A percentile compares a stretch with the other conserved stretches of the same genome.
Evolutionary conservation across 2,113 vertebrate species (phyloP).

Genomic region (Neofelis nebulosa): DNA sequence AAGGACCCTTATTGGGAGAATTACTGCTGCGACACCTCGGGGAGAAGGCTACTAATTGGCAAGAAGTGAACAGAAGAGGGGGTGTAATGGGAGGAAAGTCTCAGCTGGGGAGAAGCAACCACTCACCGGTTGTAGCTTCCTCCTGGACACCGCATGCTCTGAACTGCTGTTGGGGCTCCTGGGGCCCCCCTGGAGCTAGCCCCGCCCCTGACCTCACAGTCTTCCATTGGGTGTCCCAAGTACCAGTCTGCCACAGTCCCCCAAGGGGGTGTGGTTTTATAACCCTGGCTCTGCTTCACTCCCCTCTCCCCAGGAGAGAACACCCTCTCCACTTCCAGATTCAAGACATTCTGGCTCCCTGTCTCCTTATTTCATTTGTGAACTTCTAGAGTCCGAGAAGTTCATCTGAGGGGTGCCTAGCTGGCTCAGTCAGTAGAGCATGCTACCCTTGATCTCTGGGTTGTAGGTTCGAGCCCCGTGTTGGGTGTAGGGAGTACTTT

Average conservation of each 20-base stretch:
- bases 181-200: not conserved
- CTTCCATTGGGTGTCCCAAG: slow-evolving; percentile 66
- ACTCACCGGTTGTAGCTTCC: slow-evolving; percentile 70
- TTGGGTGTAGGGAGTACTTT: not conserved
- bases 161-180: slow-evolving; percentile 55
- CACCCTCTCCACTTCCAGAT: not conserved
- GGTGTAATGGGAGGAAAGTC: not conserved
- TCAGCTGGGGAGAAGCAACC: slow-evolving; percentile 7
- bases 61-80: slow-evolving; percentile 6
- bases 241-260: slow-evolving; percentile 46
- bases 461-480: not conserved
- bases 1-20: not conserved
- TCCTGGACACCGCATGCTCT: slow-evolving; percentile 69
- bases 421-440: not conserved
- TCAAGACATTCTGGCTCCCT: not conserved
- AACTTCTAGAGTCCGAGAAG: slow-evolving; percentile 14
- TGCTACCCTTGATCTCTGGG: not conserved
- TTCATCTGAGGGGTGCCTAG: not conserved
- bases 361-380: not conserved
- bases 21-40: not conserved
- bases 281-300: not conserved
- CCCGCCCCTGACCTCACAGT: slow-evolving; percentile 61
- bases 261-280: slow-evolving; percentile 52
- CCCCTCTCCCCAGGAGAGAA: not conserved
- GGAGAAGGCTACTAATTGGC: not conserved